Evolutionary conservation across 1,140 invertebrate genomes (phyloP), one percentile per base, ranked within the genome.

Genomic region (Glomeris maerens): DNA sequence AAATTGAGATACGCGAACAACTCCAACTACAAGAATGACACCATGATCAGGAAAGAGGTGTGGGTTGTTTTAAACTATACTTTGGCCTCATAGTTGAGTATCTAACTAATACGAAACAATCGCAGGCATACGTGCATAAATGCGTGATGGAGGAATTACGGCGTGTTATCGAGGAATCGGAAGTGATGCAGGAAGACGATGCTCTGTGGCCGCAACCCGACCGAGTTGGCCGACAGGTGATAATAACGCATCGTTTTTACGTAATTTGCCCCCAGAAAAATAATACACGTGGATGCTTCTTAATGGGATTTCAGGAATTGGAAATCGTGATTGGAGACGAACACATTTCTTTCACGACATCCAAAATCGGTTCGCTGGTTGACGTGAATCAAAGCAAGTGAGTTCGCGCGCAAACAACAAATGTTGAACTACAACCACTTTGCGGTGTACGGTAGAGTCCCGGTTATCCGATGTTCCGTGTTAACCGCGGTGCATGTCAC

Each of bases 11-110:
- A 99, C 70, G 96, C 95, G 1, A 99, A 99, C 71, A 99, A 99
- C 68, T 97, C 92, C 0, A 99, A 99, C 67, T 99, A 99, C 72
- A 99, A 99, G 69, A 99, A 99, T 71, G 96, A 99, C 66, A 99
- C 95, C 17, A 97, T 99, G 90, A 99, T 99, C 68, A 78, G 95
- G 4, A 99, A 99, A 71, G 96, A 99, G 66, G 74, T 74, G 39
- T 7, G 40, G 20, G n/a, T n/a, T n/a, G n/a, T n/a, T n/a, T n/a
- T n/a, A n/a, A n/a, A n/a, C n/a, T n/a, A n/a, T n/a, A n/a, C n/a
- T n/a, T n/a, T n/a, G n/a, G n/a, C n/a, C n/a, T n/a, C n/a, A n/a
- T n/a, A n/a, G n/a, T n/a, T n/a, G n/a, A n/a, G n/a, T n/a, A n/a
- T n/a, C n/a, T n/a, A n/a, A n/a, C n/a, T n/a, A n/a, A n/a, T n/a